Base-by-base conservation (phyloP, 53 echinoderm and acorn worm genomes). In the Astropecten irregularis region DNA sequence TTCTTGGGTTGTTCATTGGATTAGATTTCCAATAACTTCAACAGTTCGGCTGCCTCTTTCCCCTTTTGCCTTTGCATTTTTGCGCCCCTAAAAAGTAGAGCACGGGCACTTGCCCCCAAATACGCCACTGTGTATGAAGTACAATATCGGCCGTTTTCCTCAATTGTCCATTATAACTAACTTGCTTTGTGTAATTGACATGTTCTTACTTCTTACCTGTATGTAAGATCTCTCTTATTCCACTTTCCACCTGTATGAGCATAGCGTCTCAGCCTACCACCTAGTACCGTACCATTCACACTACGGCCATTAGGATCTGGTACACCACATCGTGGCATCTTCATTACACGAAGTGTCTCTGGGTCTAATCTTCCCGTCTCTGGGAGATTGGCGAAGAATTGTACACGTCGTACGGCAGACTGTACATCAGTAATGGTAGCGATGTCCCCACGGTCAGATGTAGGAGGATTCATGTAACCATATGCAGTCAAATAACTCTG, bases 241-340 rank as follows among this genome's bases (percentile, higher is more conserved):
- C 95, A 95, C 49, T 56, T 56, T 16, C 93, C 91, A 16, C 95
- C 95, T 0, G 93, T 89, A 66, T 93, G 93, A 9, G 93, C 85
- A 40, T 82, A 95, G 21, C 93, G 55, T 57, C 81, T 76, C 71
- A 93, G 74, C 15, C 92, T 33, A 2, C 93, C 96, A 8, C 95
- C 95, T 0, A 95, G 68, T 11, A 86, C 93, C 40, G 68, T 76
- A 7, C 73, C 81, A 48, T 84, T 86, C 14, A 83, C 66, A 28
- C 82, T 59, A 0, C 44, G 73, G 1, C 91, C 93, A 15, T 49
- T 66, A 5, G 95, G 95, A 68, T 95, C 95, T 0, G 95, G 95
- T n/a, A 95, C 95, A 16, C 95, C 95, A 59, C 95, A 95, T 29
- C 95, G 49, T 4, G 90, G 90, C 55, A 71, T 66, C 40, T 35